Evolutionary conservation across 2,888 invertebrate genomes (phyloP).

Genomic region (Agrypnus murinus): DNA sequence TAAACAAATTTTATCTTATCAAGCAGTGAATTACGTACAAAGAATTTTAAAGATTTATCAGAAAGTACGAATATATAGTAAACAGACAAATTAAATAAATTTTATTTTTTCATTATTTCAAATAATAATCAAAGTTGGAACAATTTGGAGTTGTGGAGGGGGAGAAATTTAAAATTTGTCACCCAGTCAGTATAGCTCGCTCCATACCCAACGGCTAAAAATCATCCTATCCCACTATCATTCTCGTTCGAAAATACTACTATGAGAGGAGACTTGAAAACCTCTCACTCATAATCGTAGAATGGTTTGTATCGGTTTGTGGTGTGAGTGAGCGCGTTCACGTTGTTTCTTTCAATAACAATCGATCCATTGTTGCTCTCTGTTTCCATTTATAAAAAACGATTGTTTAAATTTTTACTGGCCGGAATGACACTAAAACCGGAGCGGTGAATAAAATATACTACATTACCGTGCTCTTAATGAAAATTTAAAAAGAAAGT

Average conservation of each 20-base stretch:
- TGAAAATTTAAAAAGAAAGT: conserved; percentile 40
- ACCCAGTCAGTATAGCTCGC: conserved; percentile 24
- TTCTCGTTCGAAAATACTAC: conserved; percentile 33
- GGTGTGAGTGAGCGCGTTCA: conserved; percentile 5
- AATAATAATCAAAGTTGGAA: too few relatives aligned
- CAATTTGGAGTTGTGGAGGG: neutral
- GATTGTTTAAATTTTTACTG: conserved; percentile 17
- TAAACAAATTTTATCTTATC: conserved; percentile 15
- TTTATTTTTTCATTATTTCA: too few relatives aligned
- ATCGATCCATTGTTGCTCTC: conserved; percentile 16
- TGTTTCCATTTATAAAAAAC: neutral
- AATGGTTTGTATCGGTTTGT: conserved; percentile 23
- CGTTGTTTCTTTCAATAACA: conserved; percentile 12
- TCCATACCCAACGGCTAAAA: conserved; percentile 43
- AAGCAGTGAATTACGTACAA: neutral
- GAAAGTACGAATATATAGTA: too few relatives aligned
- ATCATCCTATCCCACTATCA: conserved; percentile 46
- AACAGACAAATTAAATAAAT: too few relatives aligned
- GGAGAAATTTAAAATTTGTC: conserved; percentile 35
- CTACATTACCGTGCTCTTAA: neutral
- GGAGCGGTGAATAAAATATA: conserved; percentile 13
- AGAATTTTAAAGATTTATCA: neutral
- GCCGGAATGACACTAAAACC: conserved; percentile 28
- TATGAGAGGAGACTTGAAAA: neutral
- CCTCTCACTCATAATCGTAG: conserved; percentile 37